Evolutionary conservation across 2,888 invertebrate genomes (phyloP).

Genomic region (Andrena trimmerana): DNA sequence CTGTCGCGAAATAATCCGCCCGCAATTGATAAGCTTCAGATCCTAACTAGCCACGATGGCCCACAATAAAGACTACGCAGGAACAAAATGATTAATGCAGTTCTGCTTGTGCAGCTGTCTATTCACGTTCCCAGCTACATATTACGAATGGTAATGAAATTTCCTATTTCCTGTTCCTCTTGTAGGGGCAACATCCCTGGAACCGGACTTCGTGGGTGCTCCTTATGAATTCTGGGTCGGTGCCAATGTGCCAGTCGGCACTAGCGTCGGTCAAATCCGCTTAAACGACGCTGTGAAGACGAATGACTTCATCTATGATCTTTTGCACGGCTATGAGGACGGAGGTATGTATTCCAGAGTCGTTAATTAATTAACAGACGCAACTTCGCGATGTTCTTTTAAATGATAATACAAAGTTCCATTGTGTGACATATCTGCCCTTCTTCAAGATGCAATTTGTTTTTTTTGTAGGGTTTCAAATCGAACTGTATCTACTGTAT

Average conservation of each 20-base stretch:
- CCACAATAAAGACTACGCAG: too few relatives aligned
- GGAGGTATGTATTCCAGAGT: constrained; percentile 88
- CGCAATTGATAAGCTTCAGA: too few relatives aligned
- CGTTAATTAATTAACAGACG: constrained; percentile 37
- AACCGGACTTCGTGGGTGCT: constrained; percentile 93
- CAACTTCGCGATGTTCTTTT: not conserved
- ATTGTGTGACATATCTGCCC: too few relatives aligned
- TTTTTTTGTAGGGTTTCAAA: too few relatives aligned
- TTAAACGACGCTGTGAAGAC: constrained; percentile 90
- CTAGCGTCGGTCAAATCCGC: constrained; percentile 94
- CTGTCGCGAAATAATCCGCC: too few relatives aligned
- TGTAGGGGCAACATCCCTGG: constrained; percentile 86
- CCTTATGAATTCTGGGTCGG: constrained; percentile 97
- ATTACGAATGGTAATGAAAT: not conserved
- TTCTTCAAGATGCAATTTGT: too few relatives aligned
- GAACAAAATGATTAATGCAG: not conserved
- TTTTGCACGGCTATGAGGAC: constrained; percentile 93
- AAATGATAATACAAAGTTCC: too few relatives aligned
- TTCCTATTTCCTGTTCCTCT: not conserved
- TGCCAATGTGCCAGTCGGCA: constrained; percentile 93
- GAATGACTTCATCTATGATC: constrained; percentile 90
- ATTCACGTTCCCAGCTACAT: not conserved
- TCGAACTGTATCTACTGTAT: too few relatives aligned
- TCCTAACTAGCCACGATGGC: too few relatives aligned
- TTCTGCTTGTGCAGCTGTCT: not conserved